Conservation (phyloP, 2,113 vertebrate genomes). For the Callospermophilus lateralis region DNA sequence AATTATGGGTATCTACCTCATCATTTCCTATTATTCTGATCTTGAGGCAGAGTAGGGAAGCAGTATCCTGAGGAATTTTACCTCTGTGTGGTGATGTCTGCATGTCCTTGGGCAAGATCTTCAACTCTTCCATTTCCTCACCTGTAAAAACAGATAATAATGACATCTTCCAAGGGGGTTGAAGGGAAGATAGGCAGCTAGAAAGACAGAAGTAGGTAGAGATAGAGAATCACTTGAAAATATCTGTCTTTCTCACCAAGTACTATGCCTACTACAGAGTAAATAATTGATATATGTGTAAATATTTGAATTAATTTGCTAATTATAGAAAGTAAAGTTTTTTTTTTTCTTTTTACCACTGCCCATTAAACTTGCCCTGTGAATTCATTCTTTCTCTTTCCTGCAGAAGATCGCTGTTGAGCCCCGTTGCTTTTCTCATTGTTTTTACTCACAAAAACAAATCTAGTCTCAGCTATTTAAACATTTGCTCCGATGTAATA, state of each 20-base stretch:
- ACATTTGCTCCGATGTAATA: background rate
- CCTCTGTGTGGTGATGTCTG: background rate
- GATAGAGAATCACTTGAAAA: background rate
- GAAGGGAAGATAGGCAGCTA: background rate
- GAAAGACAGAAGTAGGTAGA: background rate
- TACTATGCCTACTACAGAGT: background rate
- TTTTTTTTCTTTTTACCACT: background rate
- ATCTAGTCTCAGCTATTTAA: slow-evolving; percentile 26
- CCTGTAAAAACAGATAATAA: slow-evolving; percentile 2
- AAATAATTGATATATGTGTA: background rate
- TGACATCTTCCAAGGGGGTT: background rate
- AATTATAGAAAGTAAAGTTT: background rate
- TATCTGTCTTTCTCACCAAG: background rate
- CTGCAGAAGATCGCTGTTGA: background rate
- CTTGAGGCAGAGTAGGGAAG: background rate
- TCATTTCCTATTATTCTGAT: background rate
- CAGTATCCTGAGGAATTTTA: background rate
- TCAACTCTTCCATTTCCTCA: background rate
- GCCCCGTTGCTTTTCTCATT: background rate
- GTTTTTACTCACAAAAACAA: slow-evolving; percentile 28
- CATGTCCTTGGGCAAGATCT: background rate
- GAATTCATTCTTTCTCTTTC: slow-evolving; percentile 29
- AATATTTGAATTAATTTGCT: slow-evolving; percentile 23
- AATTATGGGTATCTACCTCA: background rate
- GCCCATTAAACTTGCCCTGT: slow-evolving; percentile 5